Conservation (phyloP, 2,888 invertebrate genomes). For the Plagiodera versicolora region DNA sequence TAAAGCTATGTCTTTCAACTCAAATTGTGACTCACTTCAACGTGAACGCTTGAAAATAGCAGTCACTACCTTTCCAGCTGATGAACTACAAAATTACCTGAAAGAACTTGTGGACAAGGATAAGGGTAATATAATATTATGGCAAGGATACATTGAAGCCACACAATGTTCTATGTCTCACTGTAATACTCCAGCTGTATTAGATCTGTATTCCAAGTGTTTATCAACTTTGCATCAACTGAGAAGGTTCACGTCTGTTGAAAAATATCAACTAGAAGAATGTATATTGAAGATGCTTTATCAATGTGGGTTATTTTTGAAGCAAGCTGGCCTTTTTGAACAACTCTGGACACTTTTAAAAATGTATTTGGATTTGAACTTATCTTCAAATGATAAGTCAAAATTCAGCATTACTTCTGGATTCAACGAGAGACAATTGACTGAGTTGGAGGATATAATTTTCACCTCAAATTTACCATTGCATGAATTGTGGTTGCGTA, state of each 20-base stretch:
- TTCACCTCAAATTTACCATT: slow-evolving; percentile 67
- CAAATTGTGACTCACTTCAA: slow-evolving; percentile 58
- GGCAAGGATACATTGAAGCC: slow-evolving; percentile 60
- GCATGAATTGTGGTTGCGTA: slow-evolving; percentile 73
- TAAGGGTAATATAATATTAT: slow-evolving; percentile 53
- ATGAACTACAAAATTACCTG: slow-evolving; percentile 59
- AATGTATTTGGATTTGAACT: slow-evolving; percentile 69
- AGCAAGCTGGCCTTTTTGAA: slow-evolving; percentile 75
- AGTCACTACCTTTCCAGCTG: slow-evolving; percentile 61
- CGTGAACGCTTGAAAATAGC: slow-evolving; percentile 56
- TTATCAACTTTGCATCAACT: slow-evolving; percentile 55
- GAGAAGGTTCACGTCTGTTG: slow-evolving; percentile 46
- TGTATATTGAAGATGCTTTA: slow-evolving; percentile 56
- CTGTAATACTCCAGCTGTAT: slow-evolving; percentile 62
- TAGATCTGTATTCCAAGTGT: slow-evolving; percentile 60
- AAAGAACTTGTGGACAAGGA: slow-evolving; percentile 57
- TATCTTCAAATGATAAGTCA: slow-evolving; percentile 52
- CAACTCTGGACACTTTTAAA: slow-evolving; percentile 72
- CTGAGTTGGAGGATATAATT: slow-evolving; percentile 65
- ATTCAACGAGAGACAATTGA: slow-evolving; percentile 57
- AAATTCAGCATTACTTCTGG: slow-evolving; percentile 31
- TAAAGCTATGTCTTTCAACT: slow-evolving; percentile 62
- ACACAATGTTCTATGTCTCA: slow-evolving; percentile 64
- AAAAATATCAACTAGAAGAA: slow-evolving; percentile 50
- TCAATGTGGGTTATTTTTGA: slow-evolving; percentile 63